Evolutionary conservation across 2,797 vertebrate genomes (phyloP).

Genomic region (Scarus forsteni): DNA sequence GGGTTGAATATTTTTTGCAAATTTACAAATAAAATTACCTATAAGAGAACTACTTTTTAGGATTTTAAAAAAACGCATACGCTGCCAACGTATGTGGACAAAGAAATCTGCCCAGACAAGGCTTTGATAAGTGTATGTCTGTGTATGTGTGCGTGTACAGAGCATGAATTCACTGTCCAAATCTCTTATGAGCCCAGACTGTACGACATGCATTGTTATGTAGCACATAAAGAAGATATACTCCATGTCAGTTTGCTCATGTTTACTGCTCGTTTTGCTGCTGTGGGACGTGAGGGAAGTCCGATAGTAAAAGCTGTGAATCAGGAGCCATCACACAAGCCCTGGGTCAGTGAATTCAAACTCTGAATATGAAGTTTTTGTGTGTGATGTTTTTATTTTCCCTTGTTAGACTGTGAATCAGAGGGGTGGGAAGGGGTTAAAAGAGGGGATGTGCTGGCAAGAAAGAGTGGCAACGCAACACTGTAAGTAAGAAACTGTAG

Average conservation of each 20-base stretch:
- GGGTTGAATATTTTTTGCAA: slow-evolving; percentile 83
- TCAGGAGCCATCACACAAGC: slow-evolving; percentile 46
- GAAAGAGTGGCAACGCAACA: slow-evolving; percentile 80
- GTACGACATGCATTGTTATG: slow-evolving; percentile 56
- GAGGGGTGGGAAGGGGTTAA: slow-evolving; percentile 67
- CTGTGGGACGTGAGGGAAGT: slow-evolving; percentile 64
- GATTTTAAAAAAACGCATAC: slow-evolving; percentile 61
- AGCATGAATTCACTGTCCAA: slow-evolving; percentile 80
- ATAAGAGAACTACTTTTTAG: slow-evolving; percentile 76
- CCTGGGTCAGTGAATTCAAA: slow-evolving; percentile 79
- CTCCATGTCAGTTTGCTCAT: slow-evolving; percentile 54
- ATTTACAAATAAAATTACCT: slow-evolving; percentile 74
- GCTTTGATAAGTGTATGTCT: slow-evolving; percentile 85
- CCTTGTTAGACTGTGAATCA: slow-evolving; percentile 86
- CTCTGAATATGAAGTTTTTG: slow-evolving; percentile 74
- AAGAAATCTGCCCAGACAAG: slow-evolving; percentile 90
- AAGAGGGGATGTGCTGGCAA: slow-evolving; percentile 66
- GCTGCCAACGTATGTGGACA: slow-evolving; percentile 64
- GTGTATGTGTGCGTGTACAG: slow-evolving; percentile 62
- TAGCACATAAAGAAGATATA: slow-evolving; percentile 40
- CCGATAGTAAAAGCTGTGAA: slow-evolving; percentile 66
- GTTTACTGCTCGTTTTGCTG: slow-evolving; percentile 74
- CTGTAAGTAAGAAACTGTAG: slow-evolving; percentile 89
- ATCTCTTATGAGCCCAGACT: slow-evolving; percentile 59
- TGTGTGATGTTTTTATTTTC: slow-evolving; percentile 75